Evolutionary conservation across 2,888 invertebrate genomes (phyloP).

Genomic region (Drosophila dives): DNA sequence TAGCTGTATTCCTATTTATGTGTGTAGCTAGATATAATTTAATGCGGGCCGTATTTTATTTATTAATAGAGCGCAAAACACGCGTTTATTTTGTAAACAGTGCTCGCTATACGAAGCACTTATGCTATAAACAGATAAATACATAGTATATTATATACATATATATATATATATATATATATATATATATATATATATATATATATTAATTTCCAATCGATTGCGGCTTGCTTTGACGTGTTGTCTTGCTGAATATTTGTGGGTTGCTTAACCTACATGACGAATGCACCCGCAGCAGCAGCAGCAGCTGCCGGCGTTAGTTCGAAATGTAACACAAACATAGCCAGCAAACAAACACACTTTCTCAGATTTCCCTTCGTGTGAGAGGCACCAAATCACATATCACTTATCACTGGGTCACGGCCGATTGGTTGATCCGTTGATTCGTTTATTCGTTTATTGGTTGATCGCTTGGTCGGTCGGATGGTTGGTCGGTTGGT

Average conservation of each 20-base stretch:
- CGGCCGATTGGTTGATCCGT: conserved; percentile 8
- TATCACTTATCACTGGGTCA: conserved; percentile 40
- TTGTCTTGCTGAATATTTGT: conserved; percentile 81
- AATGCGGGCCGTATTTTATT: conserved; percentile 10
- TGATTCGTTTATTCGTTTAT: no score
- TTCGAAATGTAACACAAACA: conserved; percentile 71
- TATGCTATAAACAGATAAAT: background rate
- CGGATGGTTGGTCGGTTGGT: background rate
- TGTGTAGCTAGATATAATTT: conserved; percentile 3
- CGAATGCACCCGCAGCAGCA: conserved; percentile 4
- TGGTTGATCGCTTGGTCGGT: background rate
- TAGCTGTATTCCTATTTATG: background rate
- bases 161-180: background rate
- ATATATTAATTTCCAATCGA: conserved; percentile 33
- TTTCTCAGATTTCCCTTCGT: conserved; percentile 64
- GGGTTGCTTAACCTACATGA: conserved; percentile 60
- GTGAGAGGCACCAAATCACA: conserved; percentile 29
- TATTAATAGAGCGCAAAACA: conserved; percentile 34
- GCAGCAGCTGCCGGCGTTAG: background rate
- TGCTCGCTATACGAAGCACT: conserved; percentile 10
- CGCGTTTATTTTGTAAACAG: conserved; percentile 6
- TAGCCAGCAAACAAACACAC: conserved; percentile 82
- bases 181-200: conserved; percentile 11
- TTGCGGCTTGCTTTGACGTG: conserved; percentile 75
- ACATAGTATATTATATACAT: background rate